A percentile compares a stretch with the other conserved stretches of the same genome.
Conservation (phyloP, 2,113 vertebrate genomes). For the Leuciscus idus region DNA sequence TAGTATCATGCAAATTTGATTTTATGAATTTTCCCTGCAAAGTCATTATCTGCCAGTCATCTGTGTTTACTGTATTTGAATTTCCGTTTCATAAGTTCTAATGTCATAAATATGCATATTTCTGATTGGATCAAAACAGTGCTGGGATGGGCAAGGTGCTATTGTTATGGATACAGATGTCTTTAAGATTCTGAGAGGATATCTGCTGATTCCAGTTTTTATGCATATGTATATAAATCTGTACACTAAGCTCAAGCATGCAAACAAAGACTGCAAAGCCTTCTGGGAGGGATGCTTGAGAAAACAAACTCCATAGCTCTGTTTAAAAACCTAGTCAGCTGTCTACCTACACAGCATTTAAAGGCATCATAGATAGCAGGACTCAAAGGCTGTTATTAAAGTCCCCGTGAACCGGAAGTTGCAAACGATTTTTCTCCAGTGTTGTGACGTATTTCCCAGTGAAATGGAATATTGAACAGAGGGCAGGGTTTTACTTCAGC, state of each 20-base stretch:
- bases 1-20: background rate
- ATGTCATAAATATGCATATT: conserved; percentile 8
- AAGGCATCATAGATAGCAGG: background rate
- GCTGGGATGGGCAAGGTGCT: background rate
- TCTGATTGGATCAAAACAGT: background rate
- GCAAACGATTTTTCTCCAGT: no score
- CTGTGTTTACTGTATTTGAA: background rate
- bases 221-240: conserved; percentile 21
- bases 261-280: background rate
- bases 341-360: background rate
- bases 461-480: no score
- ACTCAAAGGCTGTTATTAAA: background rate
- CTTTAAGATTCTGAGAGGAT: conserved; percentile 8
- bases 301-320: conserved; percentile 4
- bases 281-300: conserved; percentile 1
- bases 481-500: no score
- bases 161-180: background rate
- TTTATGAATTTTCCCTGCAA: background rate
- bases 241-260: conserved; percentile 8
- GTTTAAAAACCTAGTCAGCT: conserved; percentile 7
- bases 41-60: conserved; percentile 14
- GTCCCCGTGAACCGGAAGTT: no score
- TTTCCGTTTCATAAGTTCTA: conserved; percentile 12
- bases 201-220: conserved; percentile 5
- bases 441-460: no score